These are phyloP conservation scores for Sus scrofa DNA, from an alignment of 2,113 vertebrate genomes.

Conservation along the genomic window DNA sequence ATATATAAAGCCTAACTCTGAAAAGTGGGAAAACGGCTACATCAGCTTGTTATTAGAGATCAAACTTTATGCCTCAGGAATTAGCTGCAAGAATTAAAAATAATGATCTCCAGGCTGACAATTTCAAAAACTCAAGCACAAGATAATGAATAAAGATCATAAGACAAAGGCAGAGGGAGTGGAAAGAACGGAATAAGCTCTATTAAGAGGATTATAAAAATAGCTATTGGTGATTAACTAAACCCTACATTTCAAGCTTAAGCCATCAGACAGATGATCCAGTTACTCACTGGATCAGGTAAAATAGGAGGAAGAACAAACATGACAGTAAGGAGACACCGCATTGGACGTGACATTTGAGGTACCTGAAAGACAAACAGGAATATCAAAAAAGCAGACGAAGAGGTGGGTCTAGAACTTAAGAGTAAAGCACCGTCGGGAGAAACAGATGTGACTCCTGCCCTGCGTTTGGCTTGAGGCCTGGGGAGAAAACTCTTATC, in stretches of 20 bases:
- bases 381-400: neutral
- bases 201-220: neutral
- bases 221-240: neutral
- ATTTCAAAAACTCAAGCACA: neutral
- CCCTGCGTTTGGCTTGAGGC: neutral
- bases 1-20: neutral
- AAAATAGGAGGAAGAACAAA: neutral
- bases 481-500: neutral
- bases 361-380: neutral
- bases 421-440: neutral
- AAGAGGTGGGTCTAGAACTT: neutral
- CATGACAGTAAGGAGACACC: neutral
- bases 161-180: neutral
- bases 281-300: neutral
- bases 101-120: neutral
- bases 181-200: neutral
- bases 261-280: neutral
- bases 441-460: neutral
- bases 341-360: neutral
- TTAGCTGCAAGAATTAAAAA: neutral
- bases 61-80: neutral
- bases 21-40: neutral
- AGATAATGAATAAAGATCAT: neutral
- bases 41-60: neutral
- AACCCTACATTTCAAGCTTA: slow-evolving; percentile 3